Evolutionary conservation across 1,140 invertebrate species (phyloP), one percentile per base, ranked within the genome.

Genomic region (Hyposmocoma kahamanoa): DNA sequence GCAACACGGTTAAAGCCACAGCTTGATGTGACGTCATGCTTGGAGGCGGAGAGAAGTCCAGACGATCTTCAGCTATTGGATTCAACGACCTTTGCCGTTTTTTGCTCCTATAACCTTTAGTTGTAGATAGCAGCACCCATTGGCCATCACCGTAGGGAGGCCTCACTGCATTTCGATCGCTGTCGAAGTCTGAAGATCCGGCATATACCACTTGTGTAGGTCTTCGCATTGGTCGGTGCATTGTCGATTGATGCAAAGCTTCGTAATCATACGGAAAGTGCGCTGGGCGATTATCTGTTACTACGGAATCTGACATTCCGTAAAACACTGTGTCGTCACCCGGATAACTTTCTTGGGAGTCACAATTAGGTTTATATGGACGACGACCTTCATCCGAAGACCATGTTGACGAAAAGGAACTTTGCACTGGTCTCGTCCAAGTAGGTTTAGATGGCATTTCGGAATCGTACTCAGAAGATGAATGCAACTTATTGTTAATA

Each of bases 101-200:
- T 61, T 59, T 84, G 46, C 77, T 89, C 51, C 86, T 56, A 79
- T 93, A 94, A 8, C 92, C 93, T 74, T 92, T 92, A 8, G 92
- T 94, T 1, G 92, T 93, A 0, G 93, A 93, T 4, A 94, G 67
- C 0, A 94, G 77, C 1, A 94, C 89, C 93, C 93, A 94, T 47
- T 93, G 89, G 0, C 93, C 93, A 48, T 93, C 90, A 1, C 91
- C 90, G 52, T 87, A 88, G 0, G 86, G 83, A 1, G 91, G 91
- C 64, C 92, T 87, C 2, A 84, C 83, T 11, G 80, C 43, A n/a
- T n/a, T n/a, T 18, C 74, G 65, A 46, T 84, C 75, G 22, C 48
- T 60, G 15, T 84, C 77, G 13, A 67, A 64, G 19, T 82, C 72
- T n/a, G 71, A 53, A 22, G 58, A 43, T 13, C 79, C 81, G 17